Base-by-base conservation (phyloP, 2,113 vertebrate species). In the Chloropsis hardwickii region DNA sequence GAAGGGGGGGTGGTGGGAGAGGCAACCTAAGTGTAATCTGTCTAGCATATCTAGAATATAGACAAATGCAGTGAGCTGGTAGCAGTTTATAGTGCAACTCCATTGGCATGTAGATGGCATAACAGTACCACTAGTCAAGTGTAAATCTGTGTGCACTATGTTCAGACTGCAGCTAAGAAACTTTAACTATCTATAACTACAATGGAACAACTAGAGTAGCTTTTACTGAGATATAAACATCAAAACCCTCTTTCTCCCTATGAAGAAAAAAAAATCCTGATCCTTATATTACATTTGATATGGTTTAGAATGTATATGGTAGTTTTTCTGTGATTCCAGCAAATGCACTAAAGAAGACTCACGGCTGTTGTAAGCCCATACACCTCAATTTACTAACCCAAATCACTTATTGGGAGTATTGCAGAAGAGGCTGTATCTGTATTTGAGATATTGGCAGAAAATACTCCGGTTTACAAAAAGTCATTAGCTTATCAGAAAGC, bases 1-100 rank as follows among this genome's bases (percentile, higher is more conserved):
- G 11, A 22, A 35, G 10, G 10, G 5, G 3, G 3, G 5, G 17
- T 14, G 11, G 18, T 24, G 8, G 23, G 1, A 11, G 74, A 44
- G 39, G 4, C 13, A 85, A 11, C 4, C 5, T 50, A 40, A 18
- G 2, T 71, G 9, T 42, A 76, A 42, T 60, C 27, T 74, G 5
- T 60, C 44, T 51, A 64, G 14, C 58, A 39, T 27, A 66, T 31
- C 29, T 39, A 47, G 18, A 71, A 66, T 35, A 71, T 45, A 88
- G 15, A 76, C 14, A 60, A 79, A 64, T 25, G 19, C 29, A 19
- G 45, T 5, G 11, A 93, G 21, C 18, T 67, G 21, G 21, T 50
- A 87, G 45, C 14, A 76, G 12, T 29, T 86, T 60, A 81, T 6
- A 81, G 35, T 50, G 20, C 51, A 87, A 50, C 4, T 72, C 20